Conservation (phyloP, 2,113 vertebrate genomes). For the Nansenia antarctica region DNA sequence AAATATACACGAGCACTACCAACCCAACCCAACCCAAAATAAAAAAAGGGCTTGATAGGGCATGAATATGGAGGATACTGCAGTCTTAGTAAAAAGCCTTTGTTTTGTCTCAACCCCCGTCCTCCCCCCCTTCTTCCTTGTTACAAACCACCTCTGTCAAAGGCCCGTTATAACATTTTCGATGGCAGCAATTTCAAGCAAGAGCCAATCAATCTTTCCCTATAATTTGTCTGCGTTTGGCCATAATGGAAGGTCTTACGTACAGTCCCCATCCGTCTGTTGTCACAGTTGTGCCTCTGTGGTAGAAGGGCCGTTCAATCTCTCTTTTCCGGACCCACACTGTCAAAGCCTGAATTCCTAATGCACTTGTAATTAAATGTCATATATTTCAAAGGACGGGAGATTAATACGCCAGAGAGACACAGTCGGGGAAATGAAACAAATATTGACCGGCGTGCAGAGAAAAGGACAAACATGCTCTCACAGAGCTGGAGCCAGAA, state of each 20-base stretch:
- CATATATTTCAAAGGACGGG: constrained; percentile 50
- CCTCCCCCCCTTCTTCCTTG: constrained; percentile 24
- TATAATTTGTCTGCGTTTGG: constrained; percentile 38
- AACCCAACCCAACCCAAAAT: constrained; percentile 22
- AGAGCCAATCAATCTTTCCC: constrained; percentile 34
- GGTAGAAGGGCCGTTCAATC: constrained; percentile 12
- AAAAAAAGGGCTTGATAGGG: constrained; percentile 14
- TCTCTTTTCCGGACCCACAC: constrained; percentile 16
- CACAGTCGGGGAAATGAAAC: constrained; percentile 24
- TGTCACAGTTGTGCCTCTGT: not conserved
- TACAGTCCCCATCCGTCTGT: constrained; percentile 37
- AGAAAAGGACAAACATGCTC: constrained; percentile 12
- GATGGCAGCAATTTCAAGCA: constrained; percentile 8
- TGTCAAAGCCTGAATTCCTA: constrained; percentile 31
- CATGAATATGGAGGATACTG: constrained; percentile 7
- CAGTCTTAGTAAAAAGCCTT: constrained; percentile 15
- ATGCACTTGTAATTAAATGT: constrained; percentile 60
- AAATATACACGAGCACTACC: constrained; percentile 30
- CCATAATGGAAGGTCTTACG: constrained; percentile 38
- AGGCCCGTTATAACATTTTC: constrained; percentile 1
- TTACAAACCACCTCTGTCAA: constrained; percentile 13
- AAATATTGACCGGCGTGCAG: constrained; percentile 53
- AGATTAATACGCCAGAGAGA: constrained; percentile 48
- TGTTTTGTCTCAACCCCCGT: constrained; percentile 18
- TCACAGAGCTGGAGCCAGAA: constrained; percentile 6